These are phyloP conservation scores for Lasiurus cinereus DNA, from an alignment of 2,113 vertebrate species.

Conservation along the genomic window DNA sequence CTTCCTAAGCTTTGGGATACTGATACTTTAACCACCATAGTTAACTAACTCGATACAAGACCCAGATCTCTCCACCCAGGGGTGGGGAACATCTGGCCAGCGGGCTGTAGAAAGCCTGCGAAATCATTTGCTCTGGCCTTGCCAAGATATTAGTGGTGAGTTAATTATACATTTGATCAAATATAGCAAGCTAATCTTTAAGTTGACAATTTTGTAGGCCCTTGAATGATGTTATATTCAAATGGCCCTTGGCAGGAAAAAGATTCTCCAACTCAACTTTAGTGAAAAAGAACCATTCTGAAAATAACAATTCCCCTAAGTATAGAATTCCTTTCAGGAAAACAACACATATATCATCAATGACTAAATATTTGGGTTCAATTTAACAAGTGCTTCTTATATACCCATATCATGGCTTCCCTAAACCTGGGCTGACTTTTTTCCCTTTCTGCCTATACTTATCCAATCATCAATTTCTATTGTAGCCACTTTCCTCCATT, in stretches of 20 bases:
- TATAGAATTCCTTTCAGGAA: background rate
- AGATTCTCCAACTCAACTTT: background rate
- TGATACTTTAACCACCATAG: background rate
- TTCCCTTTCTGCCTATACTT: background rate
- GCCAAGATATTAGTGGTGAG: no score
- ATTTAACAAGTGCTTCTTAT: background rate
- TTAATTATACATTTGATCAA: no score
- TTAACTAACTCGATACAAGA: background rate
- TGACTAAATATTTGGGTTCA: background rate
- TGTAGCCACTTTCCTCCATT: background rate
- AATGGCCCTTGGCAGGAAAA: no score
- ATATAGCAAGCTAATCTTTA: no score
- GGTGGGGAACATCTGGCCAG: no score
- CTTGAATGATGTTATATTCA: no score
- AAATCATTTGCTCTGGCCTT: no score
- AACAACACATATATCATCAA: slow-evolving; percentile 22
- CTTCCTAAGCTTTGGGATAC: background rate
- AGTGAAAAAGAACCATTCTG: slow-evolving; percentile 15
- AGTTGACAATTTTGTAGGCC: no score
- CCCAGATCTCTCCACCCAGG: background rate
- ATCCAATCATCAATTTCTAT: background rate
- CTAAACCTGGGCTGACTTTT: background rate
- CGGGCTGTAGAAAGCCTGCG: no score
- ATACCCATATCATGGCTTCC: background rate
- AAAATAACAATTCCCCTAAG: slow-evolving; percentile 16